A percentile compares a stretch with the other conserved stretches of the same genome.
phyloP scores from a whole-genome alignment of 2,113 vertebrate genomes.

The Mellivora capensis region DNA sequence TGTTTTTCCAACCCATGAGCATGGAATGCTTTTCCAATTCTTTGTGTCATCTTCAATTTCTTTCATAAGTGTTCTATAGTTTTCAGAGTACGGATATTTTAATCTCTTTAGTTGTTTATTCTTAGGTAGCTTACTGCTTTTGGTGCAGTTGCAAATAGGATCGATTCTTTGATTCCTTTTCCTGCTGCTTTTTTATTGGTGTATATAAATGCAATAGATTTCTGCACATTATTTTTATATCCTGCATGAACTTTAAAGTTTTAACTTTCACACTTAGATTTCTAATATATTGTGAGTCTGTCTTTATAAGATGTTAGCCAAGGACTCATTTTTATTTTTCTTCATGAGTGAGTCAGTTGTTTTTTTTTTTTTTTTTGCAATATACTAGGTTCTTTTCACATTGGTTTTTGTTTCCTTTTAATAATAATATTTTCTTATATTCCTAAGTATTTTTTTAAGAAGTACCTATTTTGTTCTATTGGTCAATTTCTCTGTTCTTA shows the following conservation, averaged over 20 bases:
- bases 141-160: too few relatives aligned
- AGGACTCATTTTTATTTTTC: background rate
- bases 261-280: background rate
- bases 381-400: background rate
- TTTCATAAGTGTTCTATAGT: too few relatives aligned
- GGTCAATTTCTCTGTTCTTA: background rate
- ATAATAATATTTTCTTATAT: background rate
- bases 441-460: background rate
- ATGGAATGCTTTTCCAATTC: too few relatives aligned
- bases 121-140: too few relatives aligned
- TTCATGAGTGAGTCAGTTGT: background rate
- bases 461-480: background rate
- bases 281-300: background rate
- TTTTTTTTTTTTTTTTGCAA: background rate
- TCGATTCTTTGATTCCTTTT: too few relatives aligned
- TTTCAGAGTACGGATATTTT: too few relatives aligned
- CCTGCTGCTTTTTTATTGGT: too few relatives aligned
- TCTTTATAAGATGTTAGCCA: background rate
- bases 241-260: background rate
- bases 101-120: too few relatives aligned
- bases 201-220: background rate
- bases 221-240: background rate
- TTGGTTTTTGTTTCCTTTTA: background rate
- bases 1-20: too few relatives aligned
- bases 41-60: too few relatives aligned